Conservation (phyloP, 2,888 invertebrate genomes). For the Dugesia japonica region DNA sequence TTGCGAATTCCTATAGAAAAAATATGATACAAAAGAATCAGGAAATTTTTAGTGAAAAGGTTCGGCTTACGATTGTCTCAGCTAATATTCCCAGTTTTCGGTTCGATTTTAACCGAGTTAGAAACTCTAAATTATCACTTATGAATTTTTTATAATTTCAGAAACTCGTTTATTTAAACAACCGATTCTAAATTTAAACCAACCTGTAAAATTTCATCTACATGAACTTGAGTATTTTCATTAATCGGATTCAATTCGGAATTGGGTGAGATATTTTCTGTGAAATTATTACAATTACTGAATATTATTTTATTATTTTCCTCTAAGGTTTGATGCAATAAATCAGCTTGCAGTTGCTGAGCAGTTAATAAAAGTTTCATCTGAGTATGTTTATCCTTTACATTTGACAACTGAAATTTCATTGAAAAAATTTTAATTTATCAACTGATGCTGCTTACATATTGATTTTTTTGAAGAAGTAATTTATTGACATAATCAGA, state of each 20-base stretch:
- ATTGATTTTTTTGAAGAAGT: neutral
- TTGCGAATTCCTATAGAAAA: too few relatives aligned
- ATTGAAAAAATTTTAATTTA: neutral
- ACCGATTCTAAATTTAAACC: neutral
- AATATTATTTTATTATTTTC: neutral
- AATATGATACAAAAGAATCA: too few relatives aligned
- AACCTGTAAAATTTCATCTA: neutral
- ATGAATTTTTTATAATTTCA: too few relatives aligned
- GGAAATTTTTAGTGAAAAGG: too few relatives aligned
- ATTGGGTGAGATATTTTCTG: neutral
- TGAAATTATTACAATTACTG: neutral
- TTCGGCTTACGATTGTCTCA: too few relatives aligned
- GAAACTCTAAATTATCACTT: too few relatives aligned
- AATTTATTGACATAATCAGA: neutral
- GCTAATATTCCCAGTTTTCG: too few relatives aligned
- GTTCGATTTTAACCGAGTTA: too few relatives aligned
- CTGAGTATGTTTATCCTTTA: neutral
- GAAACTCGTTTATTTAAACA: too few relatives aligned
- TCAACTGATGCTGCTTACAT: neutral
- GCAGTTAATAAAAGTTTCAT: slow-evolving; percentile 1
- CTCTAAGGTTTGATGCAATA: neutral
- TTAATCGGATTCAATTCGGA: neutral
- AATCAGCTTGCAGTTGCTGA: neutral
- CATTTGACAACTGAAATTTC: neutral
- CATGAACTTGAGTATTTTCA: neutral